Conservation (phyloP, 2,888 invertebrate genomes). For the Rutpela maculata region DNA sequence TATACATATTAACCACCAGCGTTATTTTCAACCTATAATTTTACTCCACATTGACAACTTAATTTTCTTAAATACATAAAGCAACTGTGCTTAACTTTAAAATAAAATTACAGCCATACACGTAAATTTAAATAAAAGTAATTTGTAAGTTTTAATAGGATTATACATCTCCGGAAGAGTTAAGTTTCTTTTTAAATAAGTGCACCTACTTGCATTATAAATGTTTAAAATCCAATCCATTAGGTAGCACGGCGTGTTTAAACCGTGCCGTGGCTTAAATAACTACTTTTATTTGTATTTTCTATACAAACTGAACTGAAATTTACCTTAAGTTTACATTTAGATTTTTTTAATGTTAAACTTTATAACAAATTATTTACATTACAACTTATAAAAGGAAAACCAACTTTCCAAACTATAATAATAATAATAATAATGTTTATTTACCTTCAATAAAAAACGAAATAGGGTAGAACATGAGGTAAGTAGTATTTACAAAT, state of each 20-base stretch:
- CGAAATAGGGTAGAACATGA: too few species aligned
- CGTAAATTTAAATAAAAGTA: conserved; percentile 4
- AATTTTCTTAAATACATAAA: background rate
- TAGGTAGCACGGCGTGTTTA: background rate
- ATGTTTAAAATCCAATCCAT: conserved; percentile 7
- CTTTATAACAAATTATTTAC: background rate
- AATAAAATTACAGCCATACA: background rate
- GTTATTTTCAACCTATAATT: background rate
- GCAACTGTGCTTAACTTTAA: background rate
- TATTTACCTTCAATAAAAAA: too few species aligned
- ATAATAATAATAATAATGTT: too few species aligned
- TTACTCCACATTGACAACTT: background rate
- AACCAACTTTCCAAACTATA: background rate
- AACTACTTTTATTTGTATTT: background rate
- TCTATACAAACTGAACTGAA: background rate
- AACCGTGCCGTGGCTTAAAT: background rate
- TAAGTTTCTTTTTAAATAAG: conserved; percentile 7
- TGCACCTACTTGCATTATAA: conserved; percentile 7
- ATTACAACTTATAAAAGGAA: too few species aligned
- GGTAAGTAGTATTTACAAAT: too few species aligned
- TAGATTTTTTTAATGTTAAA: background rate
- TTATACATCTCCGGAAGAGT: background rate
- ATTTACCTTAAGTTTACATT: background rate
- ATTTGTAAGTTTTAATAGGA: conserved; percentile 2
- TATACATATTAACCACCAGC: too few species aligned